Evolutionary conservation across 2,113 vertebrate species (phyloP).

Genomic region (Vanacampus margaritifer): DNA sequence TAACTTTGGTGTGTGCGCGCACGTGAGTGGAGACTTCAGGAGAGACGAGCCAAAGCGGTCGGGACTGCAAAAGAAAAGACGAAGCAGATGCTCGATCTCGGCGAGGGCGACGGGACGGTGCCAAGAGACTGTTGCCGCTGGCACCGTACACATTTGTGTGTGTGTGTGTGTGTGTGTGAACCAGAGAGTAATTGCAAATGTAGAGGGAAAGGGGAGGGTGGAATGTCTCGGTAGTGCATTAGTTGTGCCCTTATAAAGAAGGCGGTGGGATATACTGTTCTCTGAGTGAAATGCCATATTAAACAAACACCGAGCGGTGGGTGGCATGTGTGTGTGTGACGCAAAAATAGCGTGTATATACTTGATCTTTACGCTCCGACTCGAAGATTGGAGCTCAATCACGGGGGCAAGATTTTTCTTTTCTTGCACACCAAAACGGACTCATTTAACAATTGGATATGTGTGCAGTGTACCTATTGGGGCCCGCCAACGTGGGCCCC

Average conservation of each 20-base stretch:
- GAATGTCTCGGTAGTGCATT: constrained; percentile 31
- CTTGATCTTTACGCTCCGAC: constrained; percentile 27
- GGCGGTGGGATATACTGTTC: constrained; percentile 55
- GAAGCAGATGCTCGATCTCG: constrained; percentile 51
- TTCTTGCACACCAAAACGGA: background rate
- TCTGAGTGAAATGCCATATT: constrained; percentile 59
- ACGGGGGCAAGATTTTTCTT: background rate
- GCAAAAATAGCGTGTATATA: constrained; percentile 49
- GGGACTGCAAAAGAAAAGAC: constrained; percentile 37
- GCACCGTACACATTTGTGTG: constrained; percentile 25
- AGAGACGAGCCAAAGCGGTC: constrained; percentile 21
- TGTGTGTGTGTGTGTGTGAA: constrained; percentile 17
- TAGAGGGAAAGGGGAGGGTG: background rate
- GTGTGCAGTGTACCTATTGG: no score
- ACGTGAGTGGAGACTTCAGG: constrained; percentile 16
- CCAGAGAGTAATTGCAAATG: constrained; percentile 30
- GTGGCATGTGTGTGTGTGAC: constrained; percentile 33
- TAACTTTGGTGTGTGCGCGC: constrained; percentile 5
- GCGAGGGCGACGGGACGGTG: constrained; percentile 14
- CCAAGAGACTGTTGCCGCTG: constrained; percentile 35
- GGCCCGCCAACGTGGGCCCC: no score
- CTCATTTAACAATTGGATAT: no score
- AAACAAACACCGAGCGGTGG: constrained; percentile 60
- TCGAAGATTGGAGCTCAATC: constrained; percentile 16
- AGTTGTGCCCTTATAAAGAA: constrained; percentile 63